phyloP scores from a whole-genome alignment of 1,140 invertebrate genomes.

The Aphis craccivora region DNA sequence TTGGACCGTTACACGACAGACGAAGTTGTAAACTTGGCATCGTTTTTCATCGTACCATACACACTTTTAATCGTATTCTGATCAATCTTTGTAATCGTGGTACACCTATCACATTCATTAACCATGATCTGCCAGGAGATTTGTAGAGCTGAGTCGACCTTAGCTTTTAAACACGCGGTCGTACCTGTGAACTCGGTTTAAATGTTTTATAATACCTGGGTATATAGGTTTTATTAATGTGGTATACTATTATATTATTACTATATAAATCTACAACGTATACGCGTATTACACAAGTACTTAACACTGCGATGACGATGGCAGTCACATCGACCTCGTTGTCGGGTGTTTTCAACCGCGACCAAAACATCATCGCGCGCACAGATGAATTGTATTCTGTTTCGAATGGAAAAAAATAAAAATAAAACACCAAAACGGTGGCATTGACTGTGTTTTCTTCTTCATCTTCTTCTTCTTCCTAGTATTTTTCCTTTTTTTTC shows the following conservation, averaged over 20 bases:
- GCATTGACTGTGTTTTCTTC: slow-evolving; percentile 28
- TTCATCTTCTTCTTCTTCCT: background rate
- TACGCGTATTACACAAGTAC: background rate
- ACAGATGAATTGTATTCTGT: slow-evolving; percentile 9
- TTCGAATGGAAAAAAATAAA: background rate
- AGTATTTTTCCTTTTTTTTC: background rate
- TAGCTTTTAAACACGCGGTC: background rate
- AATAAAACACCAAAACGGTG: background rate
- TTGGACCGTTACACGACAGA: too few species aligned
- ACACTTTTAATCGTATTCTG: background rate
- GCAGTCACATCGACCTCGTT: background rate
- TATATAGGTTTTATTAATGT: background rate
- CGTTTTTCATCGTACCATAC: too few species aligned
- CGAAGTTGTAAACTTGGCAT: too few species aligned
- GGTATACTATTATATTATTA: background rate
- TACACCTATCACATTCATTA: too few species aligned
- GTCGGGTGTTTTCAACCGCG: slow-evolving; percentile 40
- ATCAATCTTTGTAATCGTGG: background rate
- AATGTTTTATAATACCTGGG: background rate
- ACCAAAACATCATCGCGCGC: slow-evolving; percentile 18
- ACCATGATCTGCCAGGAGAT: background rate
- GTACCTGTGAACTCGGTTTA: background rate
- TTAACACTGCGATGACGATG: background rate
- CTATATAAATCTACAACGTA: background rate
- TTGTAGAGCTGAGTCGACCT: background rate